These are phyloP conservation scores for Ectemnius cavifrons DNA, from an alignment of 2,888 invertebrate genomes.

Conservation along the genomic window DNA sequence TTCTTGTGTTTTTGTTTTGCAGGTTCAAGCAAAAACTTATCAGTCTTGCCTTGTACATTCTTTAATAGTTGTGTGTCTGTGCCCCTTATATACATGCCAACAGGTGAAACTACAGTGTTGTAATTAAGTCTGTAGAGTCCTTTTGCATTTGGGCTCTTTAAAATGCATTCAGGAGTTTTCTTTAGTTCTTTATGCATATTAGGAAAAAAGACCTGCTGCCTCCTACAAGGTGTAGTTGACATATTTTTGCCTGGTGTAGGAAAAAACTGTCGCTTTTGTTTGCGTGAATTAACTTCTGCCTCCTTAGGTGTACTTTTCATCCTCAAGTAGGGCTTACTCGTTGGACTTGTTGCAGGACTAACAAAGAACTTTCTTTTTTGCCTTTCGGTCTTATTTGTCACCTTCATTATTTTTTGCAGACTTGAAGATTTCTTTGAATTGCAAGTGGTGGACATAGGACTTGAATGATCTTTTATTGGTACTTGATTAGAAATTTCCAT, in stretches of 20 bases:
- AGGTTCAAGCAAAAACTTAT: slow-evolving; percentile 18
- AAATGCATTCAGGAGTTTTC: slow-evolving; percentile 25
- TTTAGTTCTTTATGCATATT: slow-evolving; percentile 1
- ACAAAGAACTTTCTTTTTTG: background rate
- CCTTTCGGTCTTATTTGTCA: background rate
- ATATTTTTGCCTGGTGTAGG: slow-evolving; percentile 65
- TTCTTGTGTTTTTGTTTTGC: slow-evolving; percentile 1
- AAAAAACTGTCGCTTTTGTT: slow-evolving; percentile 51
- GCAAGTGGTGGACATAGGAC: background rate
- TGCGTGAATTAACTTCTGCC: background rate
- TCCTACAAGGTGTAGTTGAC: slow-evolving; percentile 4
- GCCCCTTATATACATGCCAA: slow-evolving; percentile 69
- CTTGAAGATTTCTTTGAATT: background rate
- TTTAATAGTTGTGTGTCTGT: slow-evolving; percentile 65
- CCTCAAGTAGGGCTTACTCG: background rate
- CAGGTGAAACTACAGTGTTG: slow-evolving; percentile 67
- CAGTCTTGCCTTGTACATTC: slow-evolving; percentile 58
- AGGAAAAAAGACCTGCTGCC: slow-evolving; percentile 57
- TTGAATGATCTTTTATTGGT: background rate
- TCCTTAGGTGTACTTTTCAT: slow-evolving; percentile 7
- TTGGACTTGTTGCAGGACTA: background rate
- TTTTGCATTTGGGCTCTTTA: slow-evolving; percentile 51
- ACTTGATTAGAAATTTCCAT: background rate
- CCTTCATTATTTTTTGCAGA: background rate
- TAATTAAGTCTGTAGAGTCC: slow-evolving; percentile 57